These are phyloP conservation scores for Glareola pratincola DNA, from an alignment of 2,113 vertebrate genomes.

Conservation along the genomic window DNA sequence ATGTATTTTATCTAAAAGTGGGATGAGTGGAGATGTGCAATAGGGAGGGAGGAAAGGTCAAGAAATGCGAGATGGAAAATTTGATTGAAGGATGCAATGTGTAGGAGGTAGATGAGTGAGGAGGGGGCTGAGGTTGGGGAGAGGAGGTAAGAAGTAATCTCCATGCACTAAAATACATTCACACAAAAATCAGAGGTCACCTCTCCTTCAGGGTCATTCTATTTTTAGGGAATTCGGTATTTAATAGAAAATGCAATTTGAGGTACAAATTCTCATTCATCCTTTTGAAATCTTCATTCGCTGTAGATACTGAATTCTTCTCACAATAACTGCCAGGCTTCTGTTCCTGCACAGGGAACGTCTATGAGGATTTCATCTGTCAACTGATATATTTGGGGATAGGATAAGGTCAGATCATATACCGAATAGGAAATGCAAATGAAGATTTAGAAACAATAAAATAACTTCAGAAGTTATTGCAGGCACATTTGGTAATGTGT, in stretches of 20 bases:
- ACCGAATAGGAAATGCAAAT: constrained; percentile 5
- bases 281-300: constrained; percentile 9
- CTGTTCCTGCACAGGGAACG: background rate
- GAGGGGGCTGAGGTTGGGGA: rapidly evolving
- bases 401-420: constrained; percentile 5
- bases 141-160: background rate
- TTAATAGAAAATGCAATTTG: constrained; percentile 20
- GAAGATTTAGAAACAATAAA: constrained; percentile 2
- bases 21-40: background rate
- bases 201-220: background rate
- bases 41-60: background rate
- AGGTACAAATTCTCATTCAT: background rate
- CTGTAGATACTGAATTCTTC: background rate
- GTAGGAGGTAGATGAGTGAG: background rate
- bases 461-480: background rate
- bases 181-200: background rate
- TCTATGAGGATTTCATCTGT: constrained; percentile 9
- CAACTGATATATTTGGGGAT: background rate
- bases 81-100: background rate
- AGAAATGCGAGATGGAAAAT: background rate
- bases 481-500: background rate
- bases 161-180: background rate
- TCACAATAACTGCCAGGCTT: constrained; percentile 5
- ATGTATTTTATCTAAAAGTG: background rate
- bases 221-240: background rate